phyloP scores from a whole-genome alignment of 2,113 vertebrate genomes.

The Ptyas mucosa region DNA sequence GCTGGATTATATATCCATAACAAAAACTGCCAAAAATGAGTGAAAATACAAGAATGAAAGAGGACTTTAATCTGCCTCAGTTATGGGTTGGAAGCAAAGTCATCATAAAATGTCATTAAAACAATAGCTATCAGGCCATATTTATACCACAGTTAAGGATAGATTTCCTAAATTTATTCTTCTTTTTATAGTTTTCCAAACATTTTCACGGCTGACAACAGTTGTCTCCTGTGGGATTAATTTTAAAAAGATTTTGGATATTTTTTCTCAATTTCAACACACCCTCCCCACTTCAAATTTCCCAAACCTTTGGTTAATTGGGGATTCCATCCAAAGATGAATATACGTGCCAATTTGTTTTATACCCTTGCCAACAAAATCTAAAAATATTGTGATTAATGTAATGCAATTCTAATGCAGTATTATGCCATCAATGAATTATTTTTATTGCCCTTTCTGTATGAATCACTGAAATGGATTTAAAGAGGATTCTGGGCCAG shows the following conservation, averaged over 20 bases:
- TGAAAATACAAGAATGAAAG: neutral
- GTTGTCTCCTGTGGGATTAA: neutral
- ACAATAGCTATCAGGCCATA: neutral
- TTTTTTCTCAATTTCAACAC: neutral
- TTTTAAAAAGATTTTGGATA: neutral
- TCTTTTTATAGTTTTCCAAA: neutral
- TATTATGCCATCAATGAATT: neutral
- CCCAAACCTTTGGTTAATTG: neutral
- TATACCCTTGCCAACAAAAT: neutral
- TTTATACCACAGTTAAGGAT: neutral
- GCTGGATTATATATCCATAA: neutral
- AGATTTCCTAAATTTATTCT: neutral
- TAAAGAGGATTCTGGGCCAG: neutral
- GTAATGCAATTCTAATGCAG: neutral
- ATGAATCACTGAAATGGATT: neutral
- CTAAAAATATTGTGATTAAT: neutral
- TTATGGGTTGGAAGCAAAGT: neutral
- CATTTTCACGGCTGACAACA: neutral
- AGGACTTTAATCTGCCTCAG: neutral
- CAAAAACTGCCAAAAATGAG: neutral
- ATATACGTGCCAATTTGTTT: neutral
- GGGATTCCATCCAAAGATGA: neutral
- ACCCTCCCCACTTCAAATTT: neutral
- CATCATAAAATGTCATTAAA: neutral
- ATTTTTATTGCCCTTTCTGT: neutral